Base-by-base conservation (phyloP, 2,797 vertebrate species). In the Scleropages formosus region DNA sequence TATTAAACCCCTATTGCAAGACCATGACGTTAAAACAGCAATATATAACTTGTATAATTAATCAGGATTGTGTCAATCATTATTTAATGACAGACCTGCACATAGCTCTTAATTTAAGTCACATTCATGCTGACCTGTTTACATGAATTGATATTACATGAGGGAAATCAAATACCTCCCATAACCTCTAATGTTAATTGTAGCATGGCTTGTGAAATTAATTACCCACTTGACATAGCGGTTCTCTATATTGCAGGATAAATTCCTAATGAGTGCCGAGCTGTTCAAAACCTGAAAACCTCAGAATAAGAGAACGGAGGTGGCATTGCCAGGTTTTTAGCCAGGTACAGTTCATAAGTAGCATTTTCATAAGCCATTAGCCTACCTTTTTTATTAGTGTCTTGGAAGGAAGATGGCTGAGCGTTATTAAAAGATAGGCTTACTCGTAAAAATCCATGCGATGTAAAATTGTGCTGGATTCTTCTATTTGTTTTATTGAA, bases 361-460 rank as follows among this genome's bases (percentile, higher is more conserved):
- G n/a, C n/a, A n/a, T n/a, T n/a, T n/a, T n/a, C n/a, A n/a, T 39
- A 39, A 39, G 31, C 31, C 39, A 39, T 39, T 6, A 39, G 31
- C 31, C 31, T 2, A 39, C 6, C 31, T n/a, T 68, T 51, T 10
- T 47, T 47, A 68, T 49, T 68, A 44, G 51, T 56, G 24, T 31
- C 2, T 6, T 39, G 31, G 31, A 39, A 8, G 51, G 49, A 27
- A 0, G 26, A 24, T 31, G 31, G 31, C 22, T 58, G 22, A 9
- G 53, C 24, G 49, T 71, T 71, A 56, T 71, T 56, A 70, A 8
- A 70, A 70, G 53, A 70, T 24, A 27, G 67, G 67, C 53, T 24
- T 51, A 22, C 22, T 49, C 24, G 44, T 70, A 70, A 51, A 26
- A 53, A 9, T n/a, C n/a, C 46, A 70, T 44, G 26, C 49, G 7